These are phyloP conservation scores for Hipposideros armiger DNA, from an alignment of 2,113 vertebrate species.

Conservation along the genomic window DNA sequence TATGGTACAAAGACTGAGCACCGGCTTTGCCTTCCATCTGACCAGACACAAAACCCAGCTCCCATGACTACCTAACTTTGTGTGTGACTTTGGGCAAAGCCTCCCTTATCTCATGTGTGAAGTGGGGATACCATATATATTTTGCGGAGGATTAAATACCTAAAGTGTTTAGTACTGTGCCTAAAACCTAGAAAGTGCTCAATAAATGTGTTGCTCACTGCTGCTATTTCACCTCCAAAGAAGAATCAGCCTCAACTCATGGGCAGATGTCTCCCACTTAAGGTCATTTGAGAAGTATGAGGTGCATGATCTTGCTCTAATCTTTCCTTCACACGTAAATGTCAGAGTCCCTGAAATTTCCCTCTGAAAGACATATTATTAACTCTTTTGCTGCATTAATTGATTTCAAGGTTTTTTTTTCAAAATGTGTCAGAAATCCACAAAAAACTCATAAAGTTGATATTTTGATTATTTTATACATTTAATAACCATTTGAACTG, in stretches of 20 bases:
- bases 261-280: not conserved
- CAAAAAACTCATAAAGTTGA: no score
- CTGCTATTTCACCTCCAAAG: not conserved
- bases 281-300: conserved; percentile 1
- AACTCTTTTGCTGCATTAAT: not conserved
- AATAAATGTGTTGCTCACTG: not conserved
- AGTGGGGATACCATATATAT: not conserved
- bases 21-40: not conserved
- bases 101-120: not conserved
- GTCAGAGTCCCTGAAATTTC: conserved; percentile 38
- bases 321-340: conserved; percentile 30
- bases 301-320: not conserved
- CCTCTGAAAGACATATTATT: not conserved
- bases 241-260: not conserved
- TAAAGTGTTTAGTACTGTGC: not conserved
- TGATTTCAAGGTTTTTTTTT: no score
- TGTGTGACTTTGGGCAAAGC: not conserved
- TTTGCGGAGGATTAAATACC: not conserved
- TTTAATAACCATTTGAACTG: no score
- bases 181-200: not conserved
- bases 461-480: no score
- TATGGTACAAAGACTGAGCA: not conserved
- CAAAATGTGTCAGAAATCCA: no score
- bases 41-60: not conserved
- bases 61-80: not conserved